Base-by-base conservation (phyloP, 2,113 vertebrate genomes). In the Halichoeres trimaculatus region DNA sequence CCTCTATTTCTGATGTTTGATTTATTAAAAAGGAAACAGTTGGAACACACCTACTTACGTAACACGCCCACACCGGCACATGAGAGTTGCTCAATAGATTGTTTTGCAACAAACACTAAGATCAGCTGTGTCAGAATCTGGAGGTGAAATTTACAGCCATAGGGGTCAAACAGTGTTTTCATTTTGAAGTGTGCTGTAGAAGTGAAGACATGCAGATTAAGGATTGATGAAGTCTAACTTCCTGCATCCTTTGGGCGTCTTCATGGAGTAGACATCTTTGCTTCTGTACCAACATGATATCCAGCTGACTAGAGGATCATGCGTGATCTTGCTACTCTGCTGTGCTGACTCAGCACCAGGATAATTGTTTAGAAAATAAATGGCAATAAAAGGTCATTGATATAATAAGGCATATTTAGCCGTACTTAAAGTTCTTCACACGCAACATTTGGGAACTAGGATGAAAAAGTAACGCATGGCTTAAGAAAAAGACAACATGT, bases 71-170 rank as follows among this genome's bases (percentile, higher is more conserved):
- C 4, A 26, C 0, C 69, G 60, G 61, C 47, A 48, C 80, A 58
- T 61, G 13, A 64, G 85, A 85, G 74, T 83, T 80, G 57, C 63
- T 76, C 58, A 84, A 56, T 69, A n/a, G 0, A 14, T 35, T 13
- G 52, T 80, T 75, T 67, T 11, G 69, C 30, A 68, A 56, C 59
- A 23, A 76, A 51, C 54, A 12, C 22, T 9, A 61, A 26, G 34
- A 38, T 62, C 24, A 47, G n/a, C 5, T n/a, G 36, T 17, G 10
- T 58, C 20, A 36, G 47, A 53, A 48, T 54, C 20, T 56, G 68
- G 48, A 57, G 45, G 56, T 54, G n/a, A 13, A 38, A 24, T 50
- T 11, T 24, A 35, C 3, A 30, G 6, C 6, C 30, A 30, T 30
- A 30, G 30, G 3, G 30, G 6, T 3, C 3, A 30, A 30, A 30